Conservation (phyloP, 1,140 invertebrate species). For the Agrilus planipennis region DNA sequence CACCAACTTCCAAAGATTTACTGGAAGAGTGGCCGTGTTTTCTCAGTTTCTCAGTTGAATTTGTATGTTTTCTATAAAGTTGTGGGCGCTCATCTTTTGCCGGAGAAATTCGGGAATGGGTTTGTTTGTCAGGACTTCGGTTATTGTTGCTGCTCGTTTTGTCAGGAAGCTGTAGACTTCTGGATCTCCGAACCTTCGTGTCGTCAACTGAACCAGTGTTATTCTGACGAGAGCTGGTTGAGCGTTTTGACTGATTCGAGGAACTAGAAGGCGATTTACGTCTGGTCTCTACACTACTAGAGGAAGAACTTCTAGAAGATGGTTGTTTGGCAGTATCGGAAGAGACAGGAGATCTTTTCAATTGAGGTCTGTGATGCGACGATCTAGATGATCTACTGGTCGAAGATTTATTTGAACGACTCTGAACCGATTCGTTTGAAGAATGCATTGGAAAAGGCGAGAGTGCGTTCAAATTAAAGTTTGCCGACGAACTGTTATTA, state of each 20-base stretch:
- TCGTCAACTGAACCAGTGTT: slow-evolving; percentile 25
- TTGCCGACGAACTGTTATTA: slow-evolving; percentile 37
- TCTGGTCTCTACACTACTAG: slow-evolving; percentile 32
- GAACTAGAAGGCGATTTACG: slow-evolving; percentile 30
- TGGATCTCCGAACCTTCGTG: slow-evolving; percentile 39
- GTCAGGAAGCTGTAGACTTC: slow-evolving; percentile 44
- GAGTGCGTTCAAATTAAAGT: slow-evolving; percentile 30
- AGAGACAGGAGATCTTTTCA: slow-evolving; percentile 36
- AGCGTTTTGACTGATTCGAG: slow-evolving; percentile 30
- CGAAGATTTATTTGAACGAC: slow-evolving; percentile 34
- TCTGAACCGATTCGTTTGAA: slow-evolving; percentile 9
- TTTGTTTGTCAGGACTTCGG: slow-evolving; percentile 13
- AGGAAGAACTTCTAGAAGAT: slow-evolving; percentile 37
- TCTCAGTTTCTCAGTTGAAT: slow-evolving; percentile 9
- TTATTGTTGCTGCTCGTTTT: slow-evolving; percentile 31
- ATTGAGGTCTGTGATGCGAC: slow-evolving; percentile 28
- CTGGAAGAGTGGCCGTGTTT: slow-evolving; percentile 1
- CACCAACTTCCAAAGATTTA: slow-evolving; percentile 22
- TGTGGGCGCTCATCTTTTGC: slow-evolving; percentile 33
- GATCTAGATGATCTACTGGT: slow-evolving; percentile 29
- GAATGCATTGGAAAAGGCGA: slow-evolving; percentile 2
- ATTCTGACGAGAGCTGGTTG: slow-evolving; percentile 15
- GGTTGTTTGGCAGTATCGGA: slow-evolving; percentile 34
- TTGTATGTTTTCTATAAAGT: slow-evolving; percentile 33
- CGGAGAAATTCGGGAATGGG: slow-evolving; percentile 21